Base-by-base conservation (phyloP, 1,140 invertebrate genomes). In the Pomacea maculata region DNA sequence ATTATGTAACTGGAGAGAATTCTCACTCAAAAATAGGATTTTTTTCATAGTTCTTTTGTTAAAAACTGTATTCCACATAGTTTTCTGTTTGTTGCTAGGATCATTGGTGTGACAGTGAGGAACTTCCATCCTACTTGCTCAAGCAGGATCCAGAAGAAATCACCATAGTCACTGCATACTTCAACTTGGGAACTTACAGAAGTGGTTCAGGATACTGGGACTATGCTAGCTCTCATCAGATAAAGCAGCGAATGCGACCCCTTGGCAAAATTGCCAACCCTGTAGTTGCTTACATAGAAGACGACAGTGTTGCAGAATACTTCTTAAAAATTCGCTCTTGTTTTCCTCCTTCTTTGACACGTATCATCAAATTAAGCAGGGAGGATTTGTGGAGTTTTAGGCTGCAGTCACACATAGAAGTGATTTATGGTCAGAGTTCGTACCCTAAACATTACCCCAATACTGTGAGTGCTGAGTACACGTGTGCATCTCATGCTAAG, bases 401-500 rank as follows among this genome's bases (percentile, higher is more conserved):
- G 29, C 74, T 68, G 63, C 74, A 55, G 68, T 54, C 78, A 57
- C 64, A 79, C 63, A 86, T 88, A 4, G 72, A 80, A 29, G 67
- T 83, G 25, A 86, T 89, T 34, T 88, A 82, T 75, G 52, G 74
- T 7, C 80, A 87, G 55, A 79, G 82, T 11, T 79, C 68, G 14
- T 90, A 89, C 74, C 88, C 89, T 29, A 84, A 88, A 19, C 80
- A 87, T 79, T 52, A 83, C n/a, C 88, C 88, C 68, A 89, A 89
- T 77, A 89, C 88, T 17, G 84, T 88, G 6, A 78, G 79, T 70
- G 67, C 86, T 10, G 84, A 84, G 45, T 89, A 89, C 64, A 85
- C 87, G n/a, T 87, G 87, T 83, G 85, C 85, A n/a, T 89, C 88
- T 82, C 88, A 89, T 85, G 86, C 86, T 6, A 90, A 90, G 76